Percentiles rank a stretch among this genome's conserved stretches.
These are phyloP conservation scores for Gracilinanus agilis DNA, from an alignment of 2,113 vertebrate species.

Conservation along the genomic window DNA sequence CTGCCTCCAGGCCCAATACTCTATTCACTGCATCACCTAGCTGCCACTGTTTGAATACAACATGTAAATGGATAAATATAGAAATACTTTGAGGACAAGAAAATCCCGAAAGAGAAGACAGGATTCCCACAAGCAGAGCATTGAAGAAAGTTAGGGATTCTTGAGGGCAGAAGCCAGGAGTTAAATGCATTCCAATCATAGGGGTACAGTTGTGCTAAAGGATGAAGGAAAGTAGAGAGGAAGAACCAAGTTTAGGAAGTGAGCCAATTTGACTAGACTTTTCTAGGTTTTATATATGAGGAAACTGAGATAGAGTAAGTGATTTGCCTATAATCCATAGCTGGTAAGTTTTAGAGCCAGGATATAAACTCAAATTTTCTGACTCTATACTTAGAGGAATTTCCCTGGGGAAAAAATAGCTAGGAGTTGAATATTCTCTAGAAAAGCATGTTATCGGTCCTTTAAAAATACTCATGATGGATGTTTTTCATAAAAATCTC, in stretches of 20 bases:
- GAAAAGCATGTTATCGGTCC: not conserved
- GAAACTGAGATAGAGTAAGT: not conserved
- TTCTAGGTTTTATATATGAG: not conserved
- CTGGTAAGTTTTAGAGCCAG: not conserved
- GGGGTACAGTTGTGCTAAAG: not conserved
- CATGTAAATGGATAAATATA: not conserved
- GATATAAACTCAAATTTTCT: not conserved
- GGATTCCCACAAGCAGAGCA: not conserved
- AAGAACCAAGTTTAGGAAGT: too few species aligned
- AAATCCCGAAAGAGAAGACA: not conserved
- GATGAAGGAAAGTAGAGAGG: not conserved
- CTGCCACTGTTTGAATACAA: not conserved
- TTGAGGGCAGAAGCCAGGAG: not conserved
- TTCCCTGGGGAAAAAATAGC: not conserved
- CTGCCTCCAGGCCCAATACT: too few species aligned
- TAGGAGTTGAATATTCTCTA: not conserved
- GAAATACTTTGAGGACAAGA: not conserved
- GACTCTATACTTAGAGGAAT: not conserved
- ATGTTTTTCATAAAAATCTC: not conserved
- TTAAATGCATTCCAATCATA: too few species aligned
- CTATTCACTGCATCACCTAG: too few species aligned
- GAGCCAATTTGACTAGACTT: not conserved
- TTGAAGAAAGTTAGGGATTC: not conserved
- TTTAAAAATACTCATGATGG: not conserved
- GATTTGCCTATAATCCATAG: not conserved